Base-by-base conservation (phyloP, 2,113 vertebrate genomes). In the Sorex araneus region DNA sequence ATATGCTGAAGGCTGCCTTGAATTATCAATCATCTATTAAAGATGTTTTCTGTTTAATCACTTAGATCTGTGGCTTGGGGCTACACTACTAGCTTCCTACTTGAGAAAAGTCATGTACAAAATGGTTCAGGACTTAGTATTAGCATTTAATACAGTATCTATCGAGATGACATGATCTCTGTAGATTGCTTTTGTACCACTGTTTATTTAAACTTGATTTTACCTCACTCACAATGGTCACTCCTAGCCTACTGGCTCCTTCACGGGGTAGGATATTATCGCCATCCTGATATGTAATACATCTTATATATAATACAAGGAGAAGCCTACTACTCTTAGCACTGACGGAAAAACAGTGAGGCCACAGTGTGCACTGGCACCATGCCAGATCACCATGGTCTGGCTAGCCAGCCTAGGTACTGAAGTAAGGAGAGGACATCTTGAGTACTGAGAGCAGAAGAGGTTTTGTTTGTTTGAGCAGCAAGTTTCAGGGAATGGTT, bases 21-120 rank as follows among this genome's bases (percentile, higher is more conserved):
- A 0, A 21, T 32, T 43, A 69, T 80, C 79, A 77, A 1, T 64
- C 45, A 63, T 63, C 86, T 71, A 89, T 89, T 89, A 93, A 64
- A 80, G 84, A 66, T 50, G 92, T 90, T 60, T 93, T 84, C 69
- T 21, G 34, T 88, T 80, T 90, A 85, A 94, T 93, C 79, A 74
- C 67, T 81, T 73, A 88, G 43, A 92, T 64, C 43, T 95, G 75
- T 80, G 76, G 96, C 81, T 92, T 92, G 63, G 0, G 73, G 94
- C 69, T 76, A 89, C 2, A 47, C 28, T n/a, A 47, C 28, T n/a
- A 50, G 70, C 60, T 94, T 90, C 71, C 79, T 90, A 66, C 63
- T 15, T 78, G 81, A 91, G 78, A 32, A 77, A 76, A 93, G 76
- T 92, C 86, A 30, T 71, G 71, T 7, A 80, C 7, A 87, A 81